Evolutionary conservation across 2,797 vertebrate species (phyloP).

Genomic region (Phrynocephalus forsythii): DNA sequence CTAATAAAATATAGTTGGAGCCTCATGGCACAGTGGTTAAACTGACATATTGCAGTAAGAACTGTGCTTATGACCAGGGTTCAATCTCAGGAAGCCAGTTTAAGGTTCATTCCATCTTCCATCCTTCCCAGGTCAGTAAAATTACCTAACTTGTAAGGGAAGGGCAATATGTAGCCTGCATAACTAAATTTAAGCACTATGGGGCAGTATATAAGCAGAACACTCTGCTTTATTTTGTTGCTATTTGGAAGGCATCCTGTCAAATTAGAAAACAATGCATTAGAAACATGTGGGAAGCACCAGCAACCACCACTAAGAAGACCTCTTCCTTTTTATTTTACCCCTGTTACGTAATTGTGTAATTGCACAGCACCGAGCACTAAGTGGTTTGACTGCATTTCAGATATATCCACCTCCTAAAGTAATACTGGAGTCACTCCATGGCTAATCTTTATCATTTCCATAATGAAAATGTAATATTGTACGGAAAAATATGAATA

Average conservation of each 20-base stretch:
- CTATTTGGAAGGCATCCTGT: not conserved
- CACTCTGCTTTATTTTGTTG: too few relatives aligned
- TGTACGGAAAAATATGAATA: slow-evolving; percentile 46
- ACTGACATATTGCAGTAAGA: too few relatives aligned
- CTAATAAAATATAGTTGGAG: too few relatives aligned
- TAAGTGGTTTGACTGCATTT: not conserved
- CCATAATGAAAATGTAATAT: slow-evolving; percentile 50
- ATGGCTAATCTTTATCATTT: slow-evolving; percentile 32
- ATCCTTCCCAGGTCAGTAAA: too few relatives aligned
- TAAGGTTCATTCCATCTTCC: too few relatives aligned
- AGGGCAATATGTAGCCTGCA: too few relatives aligned
- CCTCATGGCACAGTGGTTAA: too few relatives aligned
- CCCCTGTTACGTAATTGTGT: not conserved
- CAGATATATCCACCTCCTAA: slow-evolving; percentile 20
- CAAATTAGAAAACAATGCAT: not conserved
- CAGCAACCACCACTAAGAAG: not conserved
- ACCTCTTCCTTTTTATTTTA: slow-evolving; percentile 32
- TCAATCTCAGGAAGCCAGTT: too few relatives aligned
- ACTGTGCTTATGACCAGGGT: too few relatives aligned
- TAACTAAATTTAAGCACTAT: too few relatives aligned
- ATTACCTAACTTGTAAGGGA: too few relatives aligned
- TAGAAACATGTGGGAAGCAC: slow-evolving; percentile 36
- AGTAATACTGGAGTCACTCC: not conserved
- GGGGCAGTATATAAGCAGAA: too few relatives aligned
- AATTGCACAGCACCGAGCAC: slow-evolving; percentile 21